Evolutionary conservation across 2,888 invertebrate species (phyloP).

Genomic region (Pegoplata infirma): DNA sequence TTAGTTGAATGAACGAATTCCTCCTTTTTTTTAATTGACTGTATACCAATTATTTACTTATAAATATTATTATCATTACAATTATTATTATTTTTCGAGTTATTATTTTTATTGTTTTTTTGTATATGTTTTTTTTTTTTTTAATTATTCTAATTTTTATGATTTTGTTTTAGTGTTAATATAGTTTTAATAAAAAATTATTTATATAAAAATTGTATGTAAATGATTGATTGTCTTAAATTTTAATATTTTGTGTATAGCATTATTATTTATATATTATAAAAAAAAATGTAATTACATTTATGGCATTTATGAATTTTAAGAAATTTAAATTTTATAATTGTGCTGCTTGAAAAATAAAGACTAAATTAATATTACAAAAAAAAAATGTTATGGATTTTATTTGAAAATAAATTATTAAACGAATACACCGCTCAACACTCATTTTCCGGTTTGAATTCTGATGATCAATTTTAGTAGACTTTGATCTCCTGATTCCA

Average conservation of each 20-base stretch:
- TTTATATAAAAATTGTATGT: slow-evolving; percentile 38
- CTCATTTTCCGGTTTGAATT: too few species aligned
- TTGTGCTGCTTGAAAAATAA: slow-evolving; percentile 48
- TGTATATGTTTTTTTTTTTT: slow-evolving; percentile 20
- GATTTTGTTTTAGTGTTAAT: slow-evolving; percentile 50
- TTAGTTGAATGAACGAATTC: slow-evolving; percentile 50
- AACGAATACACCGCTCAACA: too few species aligned
- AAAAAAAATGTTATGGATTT: background rate
- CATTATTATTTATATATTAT: slow-evolving; percentile 43
- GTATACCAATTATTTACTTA: slow-evolving; percentile 54
- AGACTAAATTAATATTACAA: slow-evolving; percentile 52
- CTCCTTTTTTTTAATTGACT: slow-evolving; percentile 50
- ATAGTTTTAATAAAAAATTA: slow-evolving; percentile 20
- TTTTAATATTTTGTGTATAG: slow-evolving; percentile 41
- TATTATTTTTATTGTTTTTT: slow-evolving; percentile 40
- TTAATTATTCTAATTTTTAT: slow-evolving; percentile 17
- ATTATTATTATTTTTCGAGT: background rate
- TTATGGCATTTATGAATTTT: slow-evolving; percentile 35
- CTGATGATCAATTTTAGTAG: too few species aligned
- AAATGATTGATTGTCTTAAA: slow-evolving; percentile 3
- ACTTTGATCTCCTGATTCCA: too few species aligned
- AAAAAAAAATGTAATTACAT: slow-evolving; percentile 45
- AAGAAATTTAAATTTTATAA: slow-evolving; percentile 26
- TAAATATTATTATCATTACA: slow-evolving; percentile 30
- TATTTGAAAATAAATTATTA: too few species aligned